Evolutionary conservation across 1,140 invertebrate genomes (phyloP).

Genomic region (Nomia melanderi): DNA sequence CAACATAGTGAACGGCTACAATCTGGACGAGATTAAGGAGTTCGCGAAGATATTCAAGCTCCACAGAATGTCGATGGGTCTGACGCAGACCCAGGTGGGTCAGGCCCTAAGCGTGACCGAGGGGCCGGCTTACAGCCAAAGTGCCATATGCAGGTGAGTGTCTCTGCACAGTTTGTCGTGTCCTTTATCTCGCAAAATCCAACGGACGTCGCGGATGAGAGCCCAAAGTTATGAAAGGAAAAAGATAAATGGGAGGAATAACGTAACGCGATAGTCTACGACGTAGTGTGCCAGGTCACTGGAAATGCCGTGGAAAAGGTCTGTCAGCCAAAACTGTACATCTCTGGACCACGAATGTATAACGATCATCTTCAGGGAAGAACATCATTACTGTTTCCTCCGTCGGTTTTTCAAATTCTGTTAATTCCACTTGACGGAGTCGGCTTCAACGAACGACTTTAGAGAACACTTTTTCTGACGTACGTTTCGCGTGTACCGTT

Average conservation of each 20-base stretch:
- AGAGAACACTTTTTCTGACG: too few relatives aligned
- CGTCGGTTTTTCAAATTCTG: too few relatives aligned
- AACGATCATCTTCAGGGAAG: neutral
- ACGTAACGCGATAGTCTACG: constrained; percentile 28
- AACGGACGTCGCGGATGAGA: constrained; percentile 56
- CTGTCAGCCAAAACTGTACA: constrained; percentile 1
- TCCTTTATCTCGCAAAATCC: constrained; percentile 26
- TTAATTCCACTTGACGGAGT: too few relatives aligned
- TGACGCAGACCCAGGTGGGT: constrained; percentile 98
- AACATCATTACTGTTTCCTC: too few relatives aligned
- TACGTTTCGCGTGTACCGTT: too few relatives aligned
- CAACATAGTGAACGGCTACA: constrained; percentile 97
- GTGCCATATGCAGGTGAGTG: constrained; percentile 97
- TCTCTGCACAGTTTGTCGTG: constrained; percentile 12
- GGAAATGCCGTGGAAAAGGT: constrained; percentile 73
- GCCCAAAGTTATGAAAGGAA: neutral
- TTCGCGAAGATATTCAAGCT: constrained; percentile 99
- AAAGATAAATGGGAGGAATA: too few relatives aligned
- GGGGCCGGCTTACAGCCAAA: constrained; percentile 98
- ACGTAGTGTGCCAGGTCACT: constrained; percentile 76
- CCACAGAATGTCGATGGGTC: constrained; percentile 93
- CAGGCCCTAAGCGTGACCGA: constrained; percentile 97
- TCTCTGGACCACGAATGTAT: neutral
- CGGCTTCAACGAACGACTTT: too few relatives aligned
- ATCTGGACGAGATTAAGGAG: constrained; percentile 98